Base-by-base conservation (phyloP, 2,888 invertebrate genomes). In the Aphidius colemani region DNA sequence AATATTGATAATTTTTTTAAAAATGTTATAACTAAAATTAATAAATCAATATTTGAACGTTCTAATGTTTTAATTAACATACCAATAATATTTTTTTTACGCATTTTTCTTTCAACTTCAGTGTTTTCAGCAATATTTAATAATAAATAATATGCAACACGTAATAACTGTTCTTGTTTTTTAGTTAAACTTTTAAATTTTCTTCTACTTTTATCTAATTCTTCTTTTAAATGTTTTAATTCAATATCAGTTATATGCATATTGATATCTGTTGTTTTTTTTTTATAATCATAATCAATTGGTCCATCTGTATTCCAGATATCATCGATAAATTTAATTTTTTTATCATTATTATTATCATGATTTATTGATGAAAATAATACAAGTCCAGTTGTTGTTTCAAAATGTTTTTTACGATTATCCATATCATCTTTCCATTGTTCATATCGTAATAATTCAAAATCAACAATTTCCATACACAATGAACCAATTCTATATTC, bases 401-500 rank as follows among this genome's bases (percentile, higher is more conserved):
- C 84, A 70, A 77, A 83, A 66, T 79, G 82, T 57, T 77, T 81
- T 69, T 83, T 83, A 67, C 86, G 84, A 59, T 86, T 85, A 70
- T 89, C 89, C 74, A 89, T 82, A 70, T 90, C 89, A 59, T 90
- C 90, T 77, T 90, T 91, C 96, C 97, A 97, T 72, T 94, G 91
- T 74, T 96, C 95, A 84, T 95, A 96, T 13, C 98, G 89, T 74
- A 92, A 90, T 60, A 98, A 85, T 83, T 99, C 98, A 84, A 93
- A 94, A 78, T 98, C 97, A 69, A 98, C 90, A 61, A 98, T 93
- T 83, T 95, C 95, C 92, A 99, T 95, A 78, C 96, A 96, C 64
- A 98, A 86, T 1, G 98, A 97, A 55, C 98, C 98, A 79, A 97
- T 96, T 87, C 98, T 97, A 82, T 97, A 96, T 81, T 97, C 96